These are phyloP conservation scores for Minunthozetes semirufus DNA, from an alignment of 2,888 invertebrate species.

Conservation along the genomic window DNA sequence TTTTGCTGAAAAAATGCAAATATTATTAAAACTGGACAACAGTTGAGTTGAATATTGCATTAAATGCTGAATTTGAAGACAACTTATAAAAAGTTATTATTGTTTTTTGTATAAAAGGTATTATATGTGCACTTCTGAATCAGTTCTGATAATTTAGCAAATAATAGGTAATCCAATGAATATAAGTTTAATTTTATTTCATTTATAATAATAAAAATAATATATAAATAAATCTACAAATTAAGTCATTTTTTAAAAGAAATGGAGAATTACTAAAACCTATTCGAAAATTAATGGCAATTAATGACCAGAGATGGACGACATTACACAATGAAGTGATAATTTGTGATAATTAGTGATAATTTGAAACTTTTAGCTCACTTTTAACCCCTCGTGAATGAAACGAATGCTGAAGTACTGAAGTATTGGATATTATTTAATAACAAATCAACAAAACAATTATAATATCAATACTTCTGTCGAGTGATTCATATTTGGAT, in stretches of 20 bases:
- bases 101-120: neutral
- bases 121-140: neutral
- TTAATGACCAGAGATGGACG: constrained; percentile 31
- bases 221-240: constrained; percentile 8
- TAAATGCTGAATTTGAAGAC: too few species aligned
- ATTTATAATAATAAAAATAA: neutral
- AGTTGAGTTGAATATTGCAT: too few species aligned
- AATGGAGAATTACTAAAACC: constrained; percentile 13
- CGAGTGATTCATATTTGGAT: too few species aligned
- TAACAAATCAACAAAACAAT: neutral
- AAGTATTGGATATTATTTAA: neutral
- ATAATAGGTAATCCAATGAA: neutral
- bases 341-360: neutral
- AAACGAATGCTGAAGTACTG: too few species aligned
- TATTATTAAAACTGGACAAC: too few species aligned
- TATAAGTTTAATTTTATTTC: neutral
- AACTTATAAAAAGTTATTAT: neutral
- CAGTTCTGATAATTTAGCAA: neutral
- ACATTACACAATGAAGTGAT: constrained; percentile 5
- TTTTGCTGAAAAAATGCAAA: too few species aligned
- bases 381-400: too few species aligned
- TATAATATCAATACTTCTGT: too few species aligned
- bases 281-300: constrained; percentile 25
- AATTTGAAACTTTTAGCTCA: neutral
- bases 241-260: neutral